Base-by-base conservation (phyloP, 2,113 vertebrate genomes). In the Pollachius pollachius region DNA sequence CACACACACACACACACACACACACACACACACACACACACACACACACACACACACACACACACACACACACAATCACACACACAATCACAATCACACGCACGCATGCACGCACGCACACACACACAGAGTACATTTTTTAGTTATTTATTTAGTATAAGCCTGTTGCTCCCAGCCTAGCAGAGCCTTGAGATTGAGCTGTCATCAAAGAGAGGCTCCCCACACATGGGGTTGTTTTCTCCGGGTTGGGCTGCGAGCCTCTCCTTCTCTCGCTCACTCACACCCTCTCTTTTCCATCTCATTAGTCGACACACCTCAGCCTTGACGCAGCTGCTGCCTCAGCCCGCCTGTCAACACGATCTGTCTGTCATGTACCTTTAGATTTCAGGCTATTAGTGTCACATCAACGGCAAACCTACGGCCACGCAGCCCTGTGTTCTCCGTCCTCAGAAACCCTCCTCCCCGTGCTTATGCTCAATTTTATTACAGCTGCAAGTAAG, bases 241-340 rank as follows among this genome's bases (percentile, higher is more conserved):
- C 73, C 63, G 75, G 41, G 77, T 85, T 88, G 81, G 79, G 82
- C 83, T 80, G 85, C 62, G 65, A 76, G 65, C 73, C 73, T 73
- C 70, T 87, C 83, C 86, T 87, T 83, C 70, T 71, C 71, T 74
- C 41, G 2, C 41, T 48, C 70, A 82, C 84, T 92, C 87, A 84
- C 88, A 88, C 83, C 87, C 88, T 83, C 70, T 71, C 72, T 74
- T 89, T 88, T 89, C 89, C 86, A 80, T 89, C 89, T 90, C 88
- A 89, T 92, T 93, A 91, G 89, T 90, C 80, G 85, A 88, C 88
- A 92, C 90, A 91, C 92, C 89, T 91, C 89, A 80, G 75, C 81
- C 87, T 85, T 89, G 87, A 90, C 85, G 80, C 89, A 91, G 87
- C 90, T 91, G 81, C 85, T 89, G 73, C 83, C 84, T 86, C 81